These are phyloP conservation scores for Rafetus swinhoei DNA, from an alignment of 2,113 vertebrate genomes.

Conservation along the genomic window DNA sequence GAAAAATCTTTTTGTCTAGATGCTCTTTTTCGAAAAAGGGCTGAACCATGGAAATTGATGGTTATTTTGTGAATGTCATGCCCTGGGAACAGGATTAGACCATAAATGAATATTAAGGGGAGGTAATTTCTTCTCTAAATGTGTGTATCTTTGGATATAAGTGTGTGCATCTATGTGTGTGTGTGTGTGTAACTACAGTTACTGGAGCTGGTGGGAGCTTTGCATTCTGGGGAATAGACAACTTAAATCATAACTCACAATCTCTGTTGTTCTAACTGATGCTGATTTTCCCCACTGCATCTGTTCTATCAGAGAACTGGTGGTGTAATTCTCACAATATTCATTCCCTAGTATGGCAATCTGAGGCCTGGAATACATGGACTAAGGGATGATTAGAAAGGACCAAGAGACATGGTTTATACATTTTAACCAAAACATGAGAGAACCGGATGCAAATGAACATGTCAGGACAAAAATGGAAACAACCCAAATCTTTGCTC, in stretches of 20 bases:
- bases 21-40: background rate
- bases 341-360: background rate
- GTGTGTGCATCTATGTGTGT: background rate
- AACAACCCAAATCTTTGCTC: background rate
- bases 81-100: background rate
- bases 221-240: background rate
- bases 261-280: background rate
- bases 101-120: background rate
- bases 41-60: background rate
- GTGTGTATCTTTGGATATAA: background rate
- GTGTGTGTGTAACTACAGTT: background rate
- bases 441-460: background rate
- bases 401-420: background rate
- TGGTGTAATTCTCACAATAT: background rate
- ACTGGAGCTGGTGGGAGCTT: background rate
- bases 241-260: background rate
- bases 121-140: background rate
- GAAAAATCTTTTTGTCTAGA: too few relatives aligned
- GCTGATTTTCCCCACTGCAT: background rate
- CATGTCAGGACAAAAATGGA: background rate
- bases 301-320: background rate
- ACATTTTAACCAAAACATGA: background rate
- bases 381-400: background rate
- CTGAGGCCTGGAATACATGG: background rate
- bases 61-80: background rate